These are phyloP conservation scores for Thelaira solivaga DNA, from an alignment of 2,888 invertebrate genomes.

Conservation along the genomic window DNA sequence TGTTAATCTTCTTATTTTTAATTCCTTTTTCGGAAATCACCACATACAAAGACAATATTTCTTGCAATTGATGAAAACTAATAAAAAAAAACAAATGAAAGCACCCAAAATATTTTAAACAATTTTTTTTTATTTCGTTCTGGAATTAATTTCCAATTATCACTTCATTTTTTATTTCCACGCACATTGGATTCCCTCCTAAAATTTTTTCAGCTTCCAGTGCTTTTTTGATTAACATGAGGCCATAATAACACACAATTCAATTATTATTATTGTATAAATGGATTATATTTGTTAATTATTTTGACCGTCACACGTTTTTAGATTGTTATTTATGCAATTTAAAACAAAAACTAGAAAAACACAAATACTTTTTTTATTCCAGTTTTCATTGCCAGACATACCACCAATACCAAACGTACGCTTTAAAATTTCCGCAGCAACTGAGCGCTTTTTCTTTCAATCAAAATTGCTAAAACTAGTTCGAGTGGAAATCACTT, in stretches of 20 bases:
- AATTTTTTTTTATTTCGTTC: constrained; percentile 1
- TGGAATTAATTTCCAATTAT: constrained; percentile 9
- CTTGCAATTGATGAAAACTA: background rate
- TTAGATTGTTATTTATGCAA: constrained; percentile 19
- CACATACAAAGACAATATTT: constrained; percentile 39
- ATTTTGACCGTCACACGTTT: constrained; percentile 55
- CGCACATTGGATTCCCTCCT: constrained; percentile 22
- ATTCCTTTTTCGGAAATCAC: background rate
- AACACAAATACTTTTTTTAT: constrained; percentile 25
- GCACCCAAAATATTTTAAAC: background rate
- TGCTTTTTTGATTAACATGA: background rate
- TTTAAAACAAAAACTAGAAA: background rate
- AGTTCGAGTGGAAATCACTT: too few species aligned
- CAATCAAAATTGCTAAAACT: constrained; percentile 56
- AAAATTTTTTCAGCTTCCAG: constrained; percentile 20
- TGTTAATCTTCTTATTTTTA: background rate
- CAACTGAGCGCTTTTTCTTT: constrained; percentile 62
- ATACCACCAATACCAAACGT: constrained; percentile 55
- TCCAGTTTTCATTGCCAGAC: constrained; percentile 17
- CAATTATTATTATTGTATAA: constrained; percentile 6
- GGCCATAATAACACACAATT: constrained; percentile 1
- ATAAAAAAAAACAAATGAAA: background rate
- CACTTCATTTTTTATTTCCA: constrained; percentile 4
- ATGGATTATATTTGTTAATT: constrained; percentile 42
- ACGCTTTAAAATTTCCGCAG: constrained; percentile 64